Evolutionary conservation across 2,888 invertebrate species (phyloP).

Genomic region (Orchesellides sinensis): DNA sequence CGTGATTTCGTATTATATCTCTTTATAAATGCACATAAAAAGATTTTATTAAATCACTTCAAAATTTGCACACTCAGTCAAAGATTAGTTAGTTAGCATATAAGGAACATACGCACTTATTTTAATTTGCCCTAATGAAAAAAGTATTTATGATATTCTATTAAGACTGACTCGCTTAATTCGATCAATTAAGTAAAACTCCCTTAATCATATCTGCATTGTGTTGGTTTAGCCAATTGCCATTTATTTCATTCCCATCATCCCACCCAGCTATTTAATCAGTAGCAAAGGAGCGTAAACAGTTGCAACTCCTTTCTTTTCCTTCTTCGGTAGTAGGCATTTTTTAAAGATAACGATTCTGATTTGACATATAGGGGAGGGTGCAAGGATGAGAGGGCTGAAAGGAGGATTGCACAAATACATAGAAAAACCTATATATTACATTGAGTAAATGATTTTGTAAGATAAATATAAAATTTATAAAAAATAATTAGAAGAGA

Average conservation of each 20-base stretch:
- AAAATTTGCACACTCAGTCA: too few relatives aligned
- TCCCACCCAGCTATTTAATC: conserved; percentile 15
- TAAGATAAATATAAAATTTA: conserved; percentile 26
- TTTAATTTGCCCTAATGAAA: neutral
- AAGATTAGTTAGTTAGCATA: neutral
- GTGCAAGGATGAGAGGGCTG: conserved; percentile 22
- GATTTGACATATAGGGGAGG: conserved; percentile 26
- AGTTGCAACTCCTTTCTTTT: neutral
- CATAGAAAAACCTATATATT: conserved; percentile 5
- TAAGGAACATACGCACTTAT: neutral
- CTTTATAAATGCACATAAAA: too few relatives aligned
- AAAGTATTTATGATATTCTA: too few relatives aligned
- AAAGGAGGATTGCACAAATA: conserved; percentile 12
- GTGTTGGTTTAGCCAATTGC: conserved; percentile 7
- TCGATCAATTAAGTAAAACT: conserved; percentile 4
- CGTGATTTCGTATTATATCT: neutral
- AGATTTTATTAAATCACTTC: too few relatives aligned
- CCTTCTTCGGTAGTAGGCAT: too few relatives aligned
- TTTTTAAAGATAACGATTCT: conserved; percentile 2
- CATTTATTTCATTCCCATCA: conserved; percentile 25
- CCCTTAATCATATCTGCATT: conserved; percentile 13
- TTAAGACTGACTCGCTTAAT: too few relatives aligned
- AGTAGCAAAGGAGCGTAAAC: neutral
- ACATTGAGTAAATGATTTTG: neutral
- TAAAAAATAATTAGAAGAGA: conserved; percentile 35